Conservation (phyloP, 92 coral and sea anemone genomes). For the Porites divaricata region DNA sequence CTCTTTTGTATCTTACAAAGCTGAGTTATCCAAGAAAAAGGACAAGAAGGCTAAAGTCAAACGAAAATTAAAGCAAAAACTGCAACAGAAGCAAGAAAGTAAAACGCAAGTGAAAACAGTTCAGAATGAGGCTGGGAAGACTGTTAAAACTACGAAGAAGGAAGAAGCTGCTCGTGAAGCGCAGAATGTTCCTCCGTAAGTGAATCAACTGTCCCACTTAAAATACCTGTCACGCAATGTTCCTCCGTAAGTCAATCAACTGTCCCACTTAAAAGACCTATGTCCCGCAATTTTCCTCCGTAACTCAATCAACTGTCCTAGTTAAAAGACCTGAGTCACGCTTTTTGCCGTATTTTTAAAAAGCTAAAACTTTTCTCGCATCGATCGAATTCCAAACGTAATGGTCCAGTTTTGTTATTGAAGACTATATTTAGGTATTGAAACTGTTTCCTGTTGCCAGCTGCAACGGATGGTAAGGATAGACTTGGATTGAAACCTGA, state of each 20-base stretch:
- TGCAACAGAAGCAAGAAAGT: conserved; percentile 90
- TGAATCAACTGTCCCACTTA: neutral
- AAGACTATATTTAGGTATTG: no score
- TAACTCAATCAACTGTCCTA: neutral
- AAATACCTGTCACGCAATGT: neutral
- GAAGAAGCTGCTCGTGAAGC: conserved; percentile 19
- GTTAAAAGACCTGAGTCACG: no score
- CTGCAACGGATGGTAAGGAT: no score
- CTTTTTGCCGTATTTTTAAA: no score
- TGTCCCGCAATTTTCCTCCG: conserved; percentile 11
- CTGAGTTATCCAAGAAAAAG: conserved; percentile 84
- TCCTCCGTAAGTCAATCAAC: conserved; percentile 2
- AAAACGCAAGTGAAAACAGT: conserved; percentile 29
- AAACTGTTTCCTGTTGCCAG: no score
- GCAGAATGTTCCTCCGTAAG: conserved; percentile 25
- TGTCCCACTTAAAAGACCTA: no score
- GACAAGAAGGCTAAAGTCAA: conserved; percentile 91
- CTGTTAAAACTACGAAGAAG: neutral
- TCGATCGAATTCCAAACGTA: no score
- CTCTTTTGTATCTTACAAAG: neutral
- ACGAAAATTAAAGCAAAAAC: conserved; percentile 83
- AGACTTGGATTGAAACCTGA: no score
- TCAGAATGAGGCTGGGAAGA: neutral
- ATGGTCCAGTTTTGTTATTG: no score
- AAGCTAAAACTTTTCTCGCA: no score